A percentile compares a stretch with the other conserved stretches of the same genome.
Conservation (phyloP, 2,113 vertebrate species). For the Ailurus styani region DNA sequence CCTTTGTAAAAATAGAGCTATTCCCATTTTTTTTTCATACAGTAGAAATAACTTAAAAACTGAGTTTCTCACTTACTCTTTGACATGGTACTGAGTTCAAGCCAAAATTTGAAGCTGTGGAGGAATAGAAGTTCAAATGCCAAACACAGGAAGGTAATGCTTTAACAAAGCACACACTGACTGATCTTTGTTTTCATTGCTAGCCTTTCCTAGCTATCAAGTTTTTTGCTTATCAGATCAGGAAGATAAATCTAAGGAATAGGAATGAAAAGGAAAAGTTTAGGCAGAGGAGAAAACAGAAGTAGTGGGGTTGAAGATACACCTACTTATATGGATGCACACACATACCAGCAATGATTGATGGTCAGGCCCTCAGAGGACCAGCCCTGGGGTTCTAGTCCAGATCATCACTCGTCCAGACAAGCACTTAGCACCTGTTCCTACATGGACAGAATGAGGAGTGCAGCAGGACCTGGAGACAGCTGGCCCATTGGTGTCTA, state of each 20-base stretch:
- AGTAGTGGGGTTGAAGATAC: background rate
- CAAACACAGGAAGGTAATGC: background rate
- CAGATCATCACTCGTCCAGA: background rate
- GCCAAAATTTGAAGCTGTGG: background rate
- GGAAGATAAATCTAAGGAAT: background rate
- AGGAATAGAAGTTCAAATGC: background rate
- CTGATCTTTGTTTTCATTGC: background rate
- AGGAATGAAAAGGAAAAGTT: background rate
- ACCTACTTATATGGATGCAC: accelerated
- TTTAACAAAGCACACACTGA: background rate
- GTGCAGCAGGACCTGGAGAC: background rate
- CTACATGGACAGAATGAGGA: background rate
- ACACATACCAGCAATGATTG: background rate
- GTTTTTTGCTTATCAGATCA: background rate
- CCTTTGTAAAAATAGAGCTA: background rate
- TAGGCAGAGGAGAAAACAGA: background rate
- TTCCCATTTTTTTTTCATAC: background rate
- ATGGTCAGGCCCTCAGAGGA: background rate
- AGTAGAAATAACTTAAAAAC: background rate
- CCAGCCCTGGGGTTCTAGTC: background rate
- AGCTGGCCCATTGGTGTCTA: background rate
- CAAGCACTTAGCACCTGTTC: background rate
- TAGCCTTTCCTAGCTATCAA: background rate
- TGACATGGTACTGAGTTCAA: background rate
- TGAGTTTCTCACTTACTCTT: background rate